Base-by-base conservation (phyloP, 2,888 invertebrate genomes). In the Drosophila putrida region DNA sequence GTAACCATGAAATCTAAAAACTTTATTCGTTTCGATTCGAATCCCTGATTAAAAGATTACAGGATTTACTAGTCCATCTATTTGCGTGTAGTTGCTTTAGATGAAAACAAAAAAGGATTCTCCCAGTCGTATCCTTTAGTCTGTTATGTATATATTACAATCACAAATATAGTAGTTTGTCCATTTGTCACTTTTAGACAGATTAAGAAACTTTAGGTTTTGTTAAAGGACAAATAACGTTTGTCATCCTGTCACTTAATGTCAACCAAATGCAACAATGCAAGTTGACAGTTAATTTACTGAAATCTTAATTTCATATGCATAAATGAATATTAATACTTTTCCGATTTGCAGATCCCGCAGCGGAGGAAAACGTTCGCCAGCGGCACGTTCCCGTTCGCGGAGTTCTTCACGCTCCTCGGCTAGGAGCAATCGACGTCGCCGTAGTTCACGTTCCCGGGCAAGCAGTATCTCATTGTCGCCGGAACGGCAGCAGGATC, bases 401-500 rank as follows among this genome's bases (percentile, higher is more conserved):
- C 82, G 82, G 20, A 85, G 85, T 61, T 91, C 90, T 35, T 88
- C 90, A 6, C 77, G 76, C n/a, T 89, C 91, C 9, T 91, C 92
- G 33, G 86, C 83, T 0, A 83, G 82, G 55, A 92, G 93, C 51
- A 75, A 67, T 46, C 92, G 92, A 51, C 92, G 93, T 60, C 90
- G 90, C 6, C 90, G 92, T 9, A 93, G 93, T 50, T 92, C 93
- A 4, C 90, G 93, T 20, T 91, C 91, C 1, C 78, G 81, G 13
- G 85, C 89, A 31, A 90, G 90, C 65, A 92, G 92, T 71, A 82
- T 90, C 39, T 92, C 92, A 1, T 70, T 89, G 20, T 92, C 92
- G 5, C 91, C 91, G 9, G 89, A 90, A 39, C 90, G 91, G 55
- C 93, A 93, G 39, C 94, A 94, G 73, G 94, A 93, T 66, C 95